Evolutionary conservation across 2,888 invertebrate genomes (phyloP).

Genomic region (Deilephila elpenor): DNA sequence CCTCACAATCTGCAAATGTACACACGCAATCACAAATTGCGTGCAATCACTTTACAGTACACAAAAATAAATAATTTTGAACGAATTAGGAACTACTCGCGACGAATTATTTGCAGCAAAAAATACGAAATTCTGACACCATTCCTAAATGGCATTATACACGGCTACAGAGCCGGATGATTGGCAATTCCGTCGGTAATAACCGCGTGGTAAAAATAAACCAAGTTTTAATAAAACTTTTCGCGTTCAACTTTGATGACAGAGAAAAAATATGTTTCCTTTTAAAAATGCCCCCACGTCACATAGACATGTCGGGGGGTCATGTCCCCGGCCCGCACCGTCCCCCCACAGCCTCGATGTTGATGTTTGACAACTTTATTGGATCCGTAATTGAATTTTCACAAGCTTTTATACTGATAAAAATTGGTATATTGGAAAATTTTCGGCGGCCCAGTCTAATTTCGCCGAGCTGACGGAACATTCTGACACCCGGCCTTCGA

Average conservation of each 20-base stretch:
- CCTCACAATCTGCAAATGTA: no score
- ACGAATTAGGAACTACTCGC: background rate
- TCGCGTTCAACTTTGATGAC: constrained; percentile 33
- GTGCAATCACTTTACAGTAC: no score
- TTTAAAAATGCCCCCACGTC: constrained; percentile 46
- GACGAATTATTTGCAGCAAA: background rate
- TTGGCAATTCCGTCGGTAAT: constrained; percentile 20
- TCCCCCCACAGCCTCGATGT: constrained; percentile 51
- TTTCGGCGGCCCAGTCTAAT: constrained; percentile 44
- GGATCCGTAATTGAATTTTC: constrained; percentile 73
- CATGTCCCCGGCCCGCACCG: constrained; percentile 37
- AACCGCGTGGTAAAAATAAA: constrained; percentile 25
- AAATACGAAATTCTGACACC: constrained; percentile 15
- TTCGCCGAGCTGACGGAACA: constrained; percentile 34
- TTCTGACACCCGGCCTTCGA: constrained; percentile 2
- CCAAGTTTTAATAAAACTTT: constrained; percentile 38
- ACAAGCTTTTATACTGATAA: constrained; percentile 66
- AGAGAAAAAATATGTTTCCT: constrained; percentile 44
- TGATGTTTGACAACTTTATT: constrained; percentile 76
- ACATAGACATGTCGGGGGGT: constrained; percentile 14
- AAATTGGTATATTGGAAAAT: constrained; percentile 57
- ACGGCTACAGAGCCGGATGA: constrained; percentile 25
- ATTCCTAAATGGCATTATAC: background rate
- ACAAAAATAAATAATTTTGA: background rate
- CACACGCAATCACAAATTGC: no score